Conservation (phyloP, 2,113 vertebrate genomes). For the Australoheros scitulus region DNA sequence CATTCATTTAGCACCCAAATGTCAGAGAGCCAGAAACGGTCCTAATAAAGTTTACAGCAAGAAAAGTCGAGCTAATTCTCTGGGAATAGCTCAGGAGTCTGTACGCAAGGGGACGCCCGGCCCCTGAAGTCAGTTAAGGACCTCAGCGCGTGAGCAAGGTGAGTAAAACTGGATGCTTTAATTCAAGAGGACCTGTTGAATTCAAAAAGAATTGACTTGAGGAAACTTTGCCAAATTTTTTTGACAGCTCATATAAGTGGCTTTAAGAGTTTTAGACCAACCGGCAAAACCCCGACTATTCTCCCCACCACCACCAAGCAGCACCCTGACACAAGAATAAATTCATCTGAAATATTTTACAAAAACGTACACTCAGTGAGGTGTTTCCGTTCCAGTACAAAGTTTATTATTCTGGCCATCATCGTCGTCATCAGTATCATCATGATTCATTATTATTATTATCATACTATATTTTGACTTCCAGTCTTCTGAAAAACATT, state of each 20-base stretch:
- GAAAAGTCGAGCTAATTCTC: conserved; percentile 89
- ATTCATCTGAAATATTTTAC: neutral
- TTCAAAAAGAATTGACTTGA: conserved; percentile 18
- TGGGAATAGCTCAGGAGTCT: conserved; percentile 86
- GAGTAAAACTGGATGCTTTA: conserved; percentile 78
- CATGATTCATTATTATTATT: conserved; percentile 44
- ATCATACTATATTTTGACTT: conserved; percentile 85
- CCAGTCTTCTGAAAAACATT: conserved; percentile 93
- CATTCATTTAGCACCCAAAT: conserved; percentile 99
- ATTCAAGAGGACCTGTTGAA: conserved; percentile 72
- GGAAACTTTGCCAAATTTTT: neutral
- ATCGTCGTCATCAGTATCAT: conserved; percentile 41
- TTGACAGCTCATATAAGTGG: neutral
- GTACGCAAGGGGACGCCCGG: conserved; percentile 84
- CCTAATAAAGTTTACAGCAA: conserved; percentile 96
- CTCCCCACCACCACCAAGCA: no score
- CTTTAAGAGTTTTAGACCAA: neutral
- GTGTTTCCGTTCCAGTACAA: conserved; percentile 90
- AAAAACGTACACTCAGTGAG: conserved; percentile 48
- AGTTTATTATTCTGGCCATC: conserved; percentile 87
- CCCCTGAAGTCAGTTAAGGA: conserved; percentile 82
- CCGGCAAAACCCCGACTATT: neutral
- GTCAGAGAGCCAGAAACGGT: conserved; percentile 95
- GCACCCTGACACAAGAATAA: neutral
- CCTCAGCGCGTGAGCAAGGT: conserved; percentile 82